phyloP scores from a whole-genome alignment of 2,888 invertebrate species.

The Rhamphomyia laevipes region DNA sequence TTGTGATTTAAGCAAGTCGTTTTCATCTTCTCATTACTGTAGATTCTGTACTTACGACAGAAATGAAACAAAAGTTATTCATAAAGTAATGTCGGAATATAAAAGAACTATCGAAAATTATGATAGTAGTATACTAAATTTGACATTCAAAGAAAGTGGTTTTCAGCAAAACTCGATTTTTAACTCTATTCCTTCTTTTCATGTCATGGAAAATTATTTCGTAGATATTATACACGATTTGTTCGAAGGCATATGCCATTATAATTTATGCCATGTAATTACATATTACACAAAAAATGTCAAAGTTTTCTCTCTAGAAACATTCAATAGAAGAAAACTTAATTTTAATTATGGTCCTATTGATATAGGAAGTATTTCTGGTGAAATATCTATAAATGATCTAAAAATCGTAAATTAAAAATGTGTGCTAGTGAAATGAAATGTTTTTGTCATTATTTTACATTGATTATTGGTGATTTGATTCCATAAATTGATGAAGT shows the following conservation, averaged over 20 bases:
- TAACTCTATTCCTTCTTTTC: no score
- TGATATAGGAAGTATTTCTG: slow-evolving; percentile 8
- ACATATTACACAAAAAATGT: slow-evolving; percentile 1
- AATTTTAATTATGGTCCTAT: slow-evolving; percentile 8
- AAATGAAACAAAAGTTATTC: background rate
- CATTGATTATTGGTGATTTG: slow-evolving; percentile 12
- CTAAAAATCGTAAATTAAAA: slow-evolving; percentile 7
- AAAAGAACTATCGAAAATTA: slow-evolving; percentile 1
- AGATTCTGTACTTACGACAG: slow-evolving; percentile 7
- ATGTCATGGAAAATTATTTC: slow-evolving; percentile 6
- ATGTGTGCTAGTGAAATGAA: slow-evolving; percentile 10
- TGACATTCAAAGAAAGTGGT: slow-evolving; percentile 3
- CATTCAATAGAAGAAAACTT: slow-evolving; percentile 7
- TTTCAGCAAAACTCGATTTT: slow-evolving; percentile 6
- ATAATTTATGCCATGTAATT: slow-evolving; percentile 5
- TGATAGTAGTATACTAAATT: background rate
- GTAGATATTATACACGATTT: slow-evolving; percentile 8
- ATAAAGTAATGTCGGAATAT: background rate
- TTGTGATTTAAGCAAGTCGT: slow-evolving; percentile 8
- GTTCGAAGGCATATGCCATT: slow-evolving; percentile 10
- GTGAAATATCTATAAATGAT: slow-evolving; percentile 4
- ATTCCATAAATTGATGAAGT: slow-evolving; percentile 8
- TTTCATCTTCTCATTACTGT: slow-evolving; percentile 8
- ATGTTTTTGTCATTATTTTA: slow-evolving; percentile 8
- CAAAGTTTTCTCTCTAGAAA: slow-evolving; percentile 6